phyloP scores from a whole-genome alignment of 2,113 vertebrate species.

The Leptosomus discolor region DNA sequence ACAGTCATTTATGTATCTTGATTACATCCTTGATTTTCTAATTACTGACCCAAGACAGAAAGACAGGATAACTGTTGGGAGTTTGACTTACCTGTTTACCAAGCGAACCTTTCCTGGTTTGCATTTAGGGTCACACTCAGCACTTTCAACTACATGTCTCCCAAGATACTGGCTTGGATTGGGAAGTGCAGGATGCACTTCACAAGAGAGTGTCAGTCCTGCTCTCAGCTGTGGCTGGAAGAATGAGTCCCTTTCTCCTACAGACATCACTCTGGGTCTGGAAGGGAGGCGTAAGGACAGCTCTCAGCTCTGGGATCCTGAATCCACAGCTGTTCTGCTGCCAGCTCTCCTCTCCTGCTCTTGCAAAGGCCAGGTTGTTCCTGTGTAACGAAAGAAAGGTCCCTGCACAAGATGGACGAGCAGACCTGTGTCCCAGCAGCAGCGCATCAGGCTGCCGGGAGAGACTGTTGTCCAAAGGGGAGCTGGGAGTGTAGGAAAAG shows the following conservation, averaged over 20 bases:
- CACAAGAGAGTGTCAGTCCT: not conserved
- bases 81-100: not conserved
- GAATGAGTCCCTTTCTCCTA: not conserved
- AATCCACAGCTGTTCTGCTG: not conserved
- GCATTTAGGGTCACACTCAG: not conserved
- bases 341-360: not conserved
- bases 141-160: not conserved
- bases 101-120: not conserved
- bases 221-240: not conserved
- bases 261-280: not conserved
- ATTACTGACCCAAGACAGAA: not conserved
- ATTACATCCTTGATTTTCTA: not conserved
- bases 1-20: not conserved
- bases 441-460: no score
- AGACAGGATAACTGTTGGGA: not conserved
- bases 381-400: not conserved
- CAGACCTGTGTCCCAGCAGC: no score
- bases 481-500: not conserved
- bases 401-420: rapidly evolving
- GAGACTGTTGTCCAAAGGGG: not conserved
- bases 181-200: not conserved
- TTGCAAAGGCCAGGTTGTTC: not conserved
- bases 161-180: not conserved
- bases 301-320: not conserved
- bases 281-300: not conserved